Conservation (phyloP, 2,113 vertebrate species). For the Pyrgilauda ruficollis region DNA sequence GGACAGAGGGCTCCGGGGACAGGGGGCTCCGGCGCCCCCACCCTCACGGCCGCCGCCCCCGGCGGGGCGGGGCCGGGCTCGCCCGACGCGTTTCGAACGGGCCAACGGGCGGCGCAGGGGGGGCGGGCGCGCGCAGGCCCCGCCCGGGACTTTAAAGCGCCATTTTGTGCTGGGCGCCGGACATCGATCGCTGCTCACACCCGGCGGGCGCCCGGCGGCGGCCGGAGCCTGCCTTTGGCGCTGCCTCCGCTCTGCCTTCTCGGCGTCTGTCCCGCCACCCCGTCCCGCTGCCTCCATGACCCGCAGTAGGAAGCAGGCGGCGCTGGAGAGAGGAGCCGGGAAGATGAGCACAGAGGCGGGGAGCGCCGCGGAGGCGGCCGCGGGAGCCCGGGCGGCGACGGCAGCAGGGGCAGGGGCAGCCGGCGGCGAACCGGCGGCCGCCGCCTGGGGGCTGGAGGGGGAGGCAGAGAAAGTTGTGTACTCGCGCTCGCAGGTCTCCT, state of each 20-base stretch:
- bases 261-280: neutral
- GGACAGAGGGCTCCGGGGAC: fast-evolving
- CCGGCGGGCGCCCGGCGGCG: neutral
- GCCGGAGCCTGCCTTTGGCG: neutral
- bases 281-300: neutral
- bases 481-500: conserved; percentile 77
- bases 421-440: neutral
- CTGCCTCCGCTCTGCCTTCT: neutral
- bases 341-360: conserved; percentile 50
- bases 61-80: neutral
- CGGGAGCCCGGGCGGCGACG: neutral
- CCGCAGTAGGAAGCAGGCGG: conserved; percentile 37
- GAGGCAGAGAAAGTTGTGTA: conserved; percentile 78
- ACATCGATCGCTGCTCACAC: neutral
- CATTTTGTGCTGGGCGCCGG: conserved; percentile 70
- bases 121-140: conserved; percentile 2
- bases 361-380: conserved; percentile 10
- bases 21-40: neutral
- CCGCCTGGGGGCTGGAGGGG: conserved; percentile 11
- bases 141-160: conserved; percentile 61
- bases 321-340: neutral
- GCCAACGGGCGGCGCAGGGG: conserved; percentile 44
- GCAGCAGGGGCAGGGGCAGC: neutral
- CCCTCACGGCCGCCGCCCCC: neutral
- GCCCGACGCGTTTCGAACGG: conserved; percentile 54